Conservation (phyloP, 2,113 vertebrate species). For the Bubo blakistoni region DNA sequence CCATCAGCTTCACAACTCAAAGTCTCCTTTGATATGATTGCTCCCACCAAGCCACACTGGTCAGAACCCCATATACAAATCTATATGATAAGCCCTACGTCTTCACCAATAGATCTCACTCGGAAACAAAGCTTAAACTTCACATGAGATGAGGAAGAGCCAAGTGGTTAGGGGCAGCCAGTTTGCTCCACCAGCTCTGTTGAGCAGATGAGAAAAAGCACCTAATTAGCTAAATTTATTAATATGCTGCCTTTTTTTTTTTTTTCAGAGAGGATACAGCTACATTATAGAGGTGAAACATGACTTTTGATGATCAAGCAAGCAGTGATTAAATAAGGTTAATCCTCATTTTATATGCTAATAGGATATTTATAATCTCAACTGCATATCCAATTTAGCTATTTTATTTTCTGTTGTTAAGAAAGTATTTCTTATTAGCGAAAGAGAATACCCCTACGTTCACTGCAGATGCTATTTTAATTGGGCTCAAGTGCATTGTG, state of each 20-base stretch:
- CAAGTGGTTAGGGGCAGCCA: background rate
- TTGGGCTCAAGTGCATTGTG: slow-evolving; percentile 75
- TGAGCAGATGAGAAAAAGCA: slow-evolving; percentile 49
- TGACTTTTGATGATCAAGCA: slow-evolving; percentile 75
- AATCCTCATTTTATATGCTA: slow-evolving; percentile 81
- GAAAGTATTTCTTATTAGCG: slow-evolving; percentile 77
- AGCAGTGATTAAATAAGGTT: slow-evolving; percentile 79
- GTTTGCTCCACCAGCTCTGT: slow-evolving; percentile 36
- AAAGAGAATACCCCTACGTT: slow-evolving; percentile 70
- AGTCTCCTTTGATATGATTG: background rate
- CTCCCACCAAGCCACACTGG: background rate
- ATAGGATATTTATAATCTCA: slow-evolving; percentile 81
- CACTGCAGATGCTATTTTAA: slow-evolving; percentile 77
- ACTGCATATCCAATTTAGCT: slow-evolving; percentile 78
- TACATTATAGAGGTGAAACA: slow-evolving; percentile 68
- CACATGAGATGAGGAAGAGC: background rate
- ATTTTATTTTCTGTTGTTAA: slow-evolving; percentile 80
- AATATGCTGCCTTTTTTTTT: slow-evolving; percentile 20
- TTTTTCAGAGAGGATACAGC: slow-evolving; percentile 44
- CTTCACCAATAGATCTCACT: background rate
- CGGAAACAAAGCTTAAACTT: background rate
- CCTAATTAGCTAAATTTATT: slow-evolving; percentile 67
- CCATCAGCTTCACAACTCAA: background rate
- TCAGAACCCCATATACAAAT: background rate
- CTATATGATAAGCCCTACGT: background rate